Base-by-base conservation (phyloP, 2,113 vertebrate genomes). In the Callaeas wilsoni region DNA sequence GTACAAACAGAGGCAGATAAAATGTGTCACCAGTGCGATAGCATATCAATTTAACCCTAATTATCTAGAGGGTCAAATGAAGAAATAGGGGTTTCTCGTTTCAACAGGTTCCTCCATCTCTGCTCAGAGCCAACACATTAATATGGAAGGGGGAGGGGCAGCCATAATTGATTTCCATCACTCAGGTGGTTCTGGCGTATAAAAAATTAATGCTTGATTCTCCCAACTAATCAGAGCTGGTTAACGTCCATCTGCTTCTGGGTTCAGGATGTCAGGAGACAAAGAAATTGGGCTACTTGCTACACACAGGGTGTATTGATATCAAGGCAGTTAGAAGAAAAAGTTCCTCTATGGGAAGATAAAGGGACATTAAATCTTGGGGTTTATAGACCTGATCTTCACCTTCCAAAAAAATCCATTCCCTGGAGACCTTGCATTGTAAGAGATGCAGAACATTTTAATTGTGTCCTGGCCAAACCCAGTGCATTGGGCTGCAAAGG, bases 21-120 rank as follows among this genome's bases (percentile, higher is more conserved):
- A 98, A 98, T 95, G 98, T 98, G 98, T 98, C 98, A 98, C 97
- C 91, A 53, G 91, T 93, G 97, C 53, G 98, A 98, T 95, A 98
- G 97, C 92, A n/a, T 97, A 98, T 98, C 98, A 98, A 97, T 98
- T 98, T 98, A 98, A 98, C 98, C 98, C 96, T 97, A 98, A 98
- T 98, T 98, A 98, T 98, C 97, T 93, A 95, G 97, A 95, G 98
- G 98, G 98, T 98, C 98, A 98, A 95, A 89, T 27, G 85, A 97
- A 97, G 97, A 98, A 98, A 98, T 98, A 97, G 97, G 97, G 97
- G 97, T 97, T 98, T 98, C 97, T 97, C 96, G 71, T 98, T 98
- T 98, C 98, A 98, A 98, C 98, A 98, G 98, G 98, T 98, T 96
- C 95, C 92, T 96, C 94, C 42, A 50, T 97, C 96, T 97, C 96